Base-by-base conservation (phyloP, 2,888 invertebrate genomes). In the Lasioglossum marginatum region DNA sequence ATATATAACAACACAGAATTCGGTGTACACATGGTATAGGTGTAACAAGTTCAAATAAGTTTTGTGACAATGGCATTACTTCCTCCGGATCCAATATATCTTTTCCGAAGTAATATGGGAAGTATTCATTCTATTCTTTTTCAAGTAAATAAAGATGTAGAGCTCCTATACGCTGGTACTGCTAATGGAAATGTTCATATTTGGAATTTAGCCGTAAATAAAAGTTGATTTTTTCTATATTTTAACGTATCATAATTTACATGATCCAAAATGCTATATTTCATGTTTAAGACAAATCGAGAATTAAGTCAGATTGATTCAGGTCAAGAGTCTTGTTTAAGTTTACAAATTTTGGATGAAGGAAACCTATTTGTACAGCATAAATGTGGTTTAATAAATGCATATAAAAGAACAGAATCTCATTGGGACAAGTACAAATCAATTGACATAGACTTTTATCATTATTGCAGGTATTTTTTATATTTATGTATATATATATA, bases 61-160 rank as follows among this genome's bases (percentile, higher is more conserved):
- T 31, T 70, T 10, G 31, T 40, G 70, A 27, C n/a, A 81, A 97
- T 97, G 97, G 97, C 97, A 94, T 96, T 97, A 92, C 95, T 97
- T 95, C 97, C 97, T 88, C 97, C 97, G 78, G 98, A 98, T 95
- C 98, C 98, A 83, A 96, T 97, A 92, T 98, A 97, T 95, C 96
- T 97, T 81, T 96, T 98, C 90, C 96, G 97, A 92, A 96, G 97
- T 87, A 97, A 97, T 90, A 97, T 97, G 96, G 97, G 96, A 81
- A 83, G 97, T 85, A 96, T 98, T 66, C 97, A 97, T 94, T 97
- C 97, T 90, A 93, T 98, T 91, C 96, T 97, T 91, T 98, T 97
- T 93, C 89, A 92, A 79, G 81, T 93, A 63, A 93, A 92, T 48
- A 92, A 94, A 12, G 91, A 93, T 37, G 79, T 92, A 71, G 94